These are phyloP conservation scores for Leptinotarsa rubiginosa DNA, from an alignment of 2,888 invertebrate species.

Conservation along the genomic window DNA sequence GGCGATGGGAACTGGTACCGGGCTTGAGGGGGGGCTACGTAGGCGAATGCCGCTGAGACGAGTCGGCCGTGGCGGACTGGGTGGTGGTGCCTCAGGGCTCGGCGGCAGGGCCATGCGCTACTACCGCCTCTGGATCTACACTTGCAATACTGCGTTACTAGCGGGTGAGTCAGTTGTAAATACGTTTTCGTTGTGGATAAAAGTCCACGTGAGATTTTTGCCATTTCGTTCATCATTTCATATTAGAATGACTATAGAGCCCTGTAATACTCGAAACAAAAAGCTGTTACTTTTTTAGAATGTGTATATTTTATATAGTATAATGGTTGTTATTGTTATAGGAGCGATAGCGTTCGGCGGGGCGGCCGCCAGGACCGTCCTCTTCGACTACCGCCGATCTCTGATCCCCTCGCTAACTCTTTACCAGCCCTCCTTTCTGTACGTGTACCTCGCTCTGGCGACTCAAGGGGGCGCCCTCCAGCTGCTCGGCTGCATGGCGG, in stretches of 20 bases:
- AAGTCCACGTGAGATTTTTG: no score
- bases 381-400: constrained; percentile 75
- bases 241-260: no score
- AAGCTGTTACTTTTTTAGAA: background rate
- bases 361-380: constrained; percentile 78
- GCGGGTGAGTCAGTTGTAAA: constrained; percentile 69
- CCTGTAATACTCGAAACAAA: background rate
- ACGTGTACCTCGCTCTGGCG: constrained; percentile 85
- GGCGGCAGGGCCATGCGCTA: constrained; percentile 75
- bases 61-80: constrained; percentile 67
- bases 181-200: no score
- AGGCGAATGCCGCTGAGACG: constrained; percentile 69
- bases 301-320: background rate
- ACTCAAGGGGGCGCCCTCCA: constrained; percentile 77
- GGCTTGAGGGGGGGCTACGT: constrained; percentile 66
- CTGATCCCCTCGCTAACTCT: constrained; percentile 81
- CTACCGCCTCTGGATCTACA: constrained; percentile 93
- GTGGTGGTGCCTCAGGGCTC: constrained; percentile 53
- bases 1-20: constrained; percentile 64
- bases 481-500: constrained; percentile 84
- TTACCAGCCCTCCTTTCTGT: constrained; percentile 82
- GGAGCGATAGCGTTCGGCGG: constrained; percentile 81
- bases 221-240: no score
- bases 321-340: background rate
- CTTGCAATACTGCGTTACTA: constrained; percentile 89